Evolutionary conservation across 2,797 vertebrate genomes (phyloP).

Genomic region (Pseudopleuronectes americanus): DNA sequence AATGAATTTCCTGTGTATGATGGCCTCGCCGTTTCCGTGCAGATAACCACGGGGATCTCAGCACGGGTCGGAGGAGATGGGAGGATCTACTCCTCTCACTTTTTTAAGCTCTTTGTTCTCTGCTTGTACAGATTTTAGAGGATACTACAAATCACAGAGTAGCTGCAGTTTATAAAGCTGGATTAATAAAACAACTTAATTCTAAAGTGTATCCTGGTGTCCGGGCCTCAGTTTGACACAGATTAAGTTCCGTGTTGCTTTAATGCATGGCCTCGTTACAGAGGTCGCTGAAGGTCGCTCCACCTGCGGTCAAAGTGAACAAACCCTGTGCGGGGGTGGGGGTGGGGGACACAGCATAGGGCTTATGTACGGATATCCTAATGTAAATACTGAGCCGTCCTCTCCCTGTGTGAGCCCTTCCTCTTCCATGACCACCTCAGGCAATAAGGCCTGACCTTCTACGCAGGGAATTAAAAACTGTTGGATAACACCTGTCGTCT

Average conservation of each 20-base stretch:
- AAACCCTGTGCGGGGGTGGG: slow-evolving; percentile 17
- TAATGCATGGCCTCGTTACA: slow-evolving; percentile 21
- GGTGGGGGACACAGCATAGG: not conserved
- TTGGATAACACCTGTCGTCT: slow-evolving; percentile 19
- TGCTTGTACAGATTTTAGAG: slow-evolving; percentile 2
- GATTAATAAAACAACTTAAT: not conserved
- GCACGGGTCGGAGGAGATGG: slow-evolving; percentile 6
- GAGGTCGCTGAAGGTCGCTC: slow-evolving; percentile 44
- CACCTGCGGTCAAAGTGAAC: slow-evolving; percentile 50
- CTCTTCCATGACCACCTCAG: slow-evolving; percentile 33
- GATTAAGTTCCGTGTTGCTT: slow-evolving; percentile 23
- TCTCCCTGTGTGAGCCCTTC: slow-evolving; percentile 43
- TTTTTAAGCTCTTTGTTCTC: slow-evolving; percentile 12
- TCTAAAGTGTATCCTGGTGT: too few species aligned
- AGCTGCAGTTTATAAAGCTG: not conserved
- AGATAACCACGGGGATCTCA: slow-evolving; percentile 37
- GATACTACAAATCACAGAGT: not conserved
- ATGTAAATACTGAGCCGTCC: slow-evolving; percentile 48
- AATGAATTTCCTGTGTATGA: slow-evolving; percentile 66
- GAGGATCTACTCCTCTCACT: slow-evolving; percentile 14
- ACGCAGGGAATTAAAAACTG: slow-evolving; percentile 1
- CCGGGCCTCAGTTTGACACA: slow-evolving; percentile 9
- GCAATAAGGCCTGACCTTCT: slow-evolving; percentile 22
- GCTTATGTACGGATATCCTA: slow-evolving; percentile 35
- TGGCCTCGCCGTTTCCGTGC: slow-evolving; percentile 32